These are phyloP conservation scores for Drosophila funebris DNA, from an alignment of 1,140 invertebrate species.

Conservation along the genomic window DNA sequence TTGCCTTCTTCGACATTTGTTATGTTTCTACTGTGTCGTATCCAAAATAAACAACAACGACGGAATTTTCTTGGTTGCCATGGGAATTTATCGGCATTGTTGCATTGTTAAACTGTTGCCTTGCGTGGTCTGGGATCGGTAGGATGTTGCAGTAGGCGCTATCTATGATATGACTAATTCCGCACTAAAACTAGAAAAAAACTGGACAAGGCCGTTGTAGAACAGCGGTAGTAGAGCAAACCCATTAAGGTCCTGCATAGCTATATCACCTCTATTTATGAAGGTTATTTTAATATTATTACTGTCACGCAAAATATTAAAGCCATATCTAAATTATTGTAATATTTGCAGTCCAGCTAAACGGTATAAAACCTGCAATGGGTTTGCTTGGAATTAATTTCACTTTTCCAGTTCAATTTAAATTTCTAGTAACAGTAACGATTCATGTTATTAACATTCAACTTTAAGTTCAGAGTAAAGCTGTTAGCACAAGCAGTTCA, in stretches of 20 bases:
- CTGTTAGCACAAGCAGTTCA: constrained; percentile 11
- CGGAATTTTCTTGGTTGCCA: constrained; percentile 68
- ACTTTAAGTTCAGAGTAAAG: neutral
- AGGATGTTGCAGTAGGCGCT: neutral
- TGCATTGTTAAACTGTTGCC: constrained; percentile 70
- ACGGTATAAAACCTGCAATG: neutral
- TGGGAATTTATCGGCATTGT: constrained; percentile 70
- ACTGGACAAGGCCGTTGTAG: neutral
- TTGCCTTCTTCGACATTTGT: constrained; percentile 23
- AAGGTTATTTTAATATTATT: neutral
- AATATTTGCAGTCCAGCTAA: neutral
- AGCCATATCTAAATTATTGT: neutral
- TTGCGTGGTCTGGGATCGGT: constrained; percentile 28
- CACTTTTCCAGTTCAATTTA: neutral
- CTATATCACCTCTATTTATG: neutral
- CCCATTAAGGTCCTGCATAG: neutral
- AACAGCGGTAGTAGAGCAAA: neutral
- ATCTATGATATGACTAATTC: neutral
- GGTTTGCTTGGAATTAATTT: neutral
- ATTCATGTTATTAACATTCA: constrained; percentile 1
- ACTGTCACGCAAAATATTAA: neutral
- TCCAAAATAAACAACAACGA: constrained; percentile 79
- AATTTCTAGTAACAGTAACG: neutral
- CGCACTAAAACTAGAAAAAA: neutral
- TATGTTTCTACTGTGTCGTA: constrained; percentile 50